A percentile compares a stretch with the other conserved stretches of the same genome.
Conservation (phyloP, 2,888 invertebrate genomes). For the Drosophila neotestacea region DNA sequence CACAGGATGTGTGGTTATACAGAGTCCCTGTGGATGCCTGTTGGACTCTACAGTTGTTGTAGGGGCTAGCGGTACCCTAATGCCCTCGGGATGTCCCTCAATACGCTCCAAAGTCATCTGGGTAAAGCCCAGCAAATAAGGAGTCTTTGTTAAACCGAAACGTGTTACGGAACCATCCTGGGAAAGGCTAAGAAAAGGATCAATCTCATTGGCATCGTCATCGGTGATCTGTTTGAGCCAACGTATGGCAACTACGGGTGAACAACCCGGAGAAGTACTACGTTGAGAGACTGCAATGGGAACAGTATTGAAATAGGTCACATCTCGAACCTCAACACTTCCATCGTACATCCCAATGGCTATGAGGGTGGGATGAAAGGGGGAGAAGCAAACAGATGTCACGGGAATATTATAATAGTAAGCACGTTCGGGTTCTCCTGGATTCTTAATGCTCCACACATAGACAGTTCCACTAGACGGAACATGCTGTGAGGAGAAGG, state of each 20-base stretch:
- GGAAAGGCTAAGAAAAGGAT: conserved; percentile 87
- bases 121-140: conserved; percentile 87
- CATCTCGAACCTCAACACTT: conserved; percentile 89
- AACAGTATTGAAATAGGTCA: conserved; percentile 86
- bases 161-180: conserved; percentile 88
- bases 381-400: conserved; percentile 90
- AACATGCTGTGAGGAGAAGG: conserved; percentile 86
- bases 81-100: conserved; percentile 89
- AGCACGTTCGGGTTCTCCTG: conserved; percentile 90
- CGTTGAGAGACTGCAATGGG: conserved; percentile 87
- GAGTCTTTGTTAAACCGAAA: conserved; percentile 87
- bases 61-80: conserved; percentile 76
- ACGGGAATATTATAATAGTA: conserved; percentile 89
- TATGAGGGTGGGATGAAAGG: conserved; percentile 89
- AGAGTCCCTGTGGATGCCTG: conserved; percentile 88
- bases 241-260: conserved; percentile 89
- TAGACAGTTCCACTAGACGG: conserved; percentile 88
- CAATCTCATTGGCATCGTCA: conserved; percentile 84
- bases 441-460: conserved; percentile 93
- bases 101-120: conserved; percentile 89
- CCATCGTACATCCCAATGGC: conserved; percentile 92
- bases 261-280: conserved; percentile 87
- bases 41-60: conserved; percentile 85
- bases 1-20: conserved; percentile 88
- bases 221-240: conserved; percentile 86